Percentiles rank a stretch among this genome's conserved stretches.
Conservation (phyloP, 2,888 invertebrate species). For the Eutolmus rufibarbis region DNA sequence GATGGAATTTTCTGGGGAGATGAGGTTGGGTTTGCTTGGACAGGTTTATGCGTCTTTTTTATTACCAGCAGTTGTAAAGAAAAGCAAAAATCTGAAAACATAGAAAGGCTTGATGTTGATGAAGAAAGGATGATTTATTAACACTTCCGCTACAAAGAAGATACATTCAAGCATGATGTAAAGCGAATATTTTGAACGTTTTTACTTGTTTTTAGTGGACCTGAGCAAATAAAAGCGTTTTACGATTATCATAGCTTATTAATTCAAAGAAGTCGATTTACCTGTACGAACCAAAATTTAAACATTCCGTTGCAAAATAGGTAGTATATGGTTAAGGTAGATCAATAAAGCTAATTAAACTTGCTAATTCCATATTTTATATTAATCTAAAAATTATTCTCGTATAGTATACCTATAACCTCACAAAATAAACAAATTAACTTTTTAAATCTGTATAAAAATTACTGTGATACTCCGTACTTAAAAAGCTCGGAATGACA, state of each 20-base stretch:
- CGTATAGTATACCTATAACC: no score
- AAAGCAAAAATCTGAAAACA: background rate
- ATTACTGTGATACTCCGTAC: no score
- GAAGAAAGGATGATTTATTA: background rate
- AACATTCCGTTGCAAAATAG: no score
- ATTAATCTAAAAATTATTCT: no score
- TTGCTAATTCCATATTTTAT: no score
- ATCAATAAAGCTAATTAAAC: no score
- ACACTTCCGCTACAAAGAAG: background rate
- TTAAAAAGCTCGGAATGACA: no score
- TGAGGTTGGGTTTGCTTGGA: background rate
- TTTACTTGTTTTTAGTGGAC: background rate
- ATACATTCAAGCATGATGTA: background rate
- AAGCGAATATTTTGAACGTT: background rate
- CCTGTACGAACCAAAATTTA: no score
- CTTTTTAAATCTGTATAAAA: no score
- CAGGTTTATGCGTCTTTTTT: background rate
- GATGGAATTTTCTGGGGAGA: background rate
- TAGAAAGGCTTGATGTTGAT: background rate
- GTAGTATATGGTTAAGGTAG: no score
- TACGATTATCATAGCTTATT: background rate
- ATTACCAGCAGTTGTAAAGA: background rate
- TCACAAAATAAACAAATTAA: no score
- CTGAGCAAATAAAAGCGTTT: background rate
- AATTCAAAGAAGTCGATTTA: no score